Evolutionary conservation across 1,140 invertebrate species (phyloP).

Genomic region (Varroa destructor): DNA sequence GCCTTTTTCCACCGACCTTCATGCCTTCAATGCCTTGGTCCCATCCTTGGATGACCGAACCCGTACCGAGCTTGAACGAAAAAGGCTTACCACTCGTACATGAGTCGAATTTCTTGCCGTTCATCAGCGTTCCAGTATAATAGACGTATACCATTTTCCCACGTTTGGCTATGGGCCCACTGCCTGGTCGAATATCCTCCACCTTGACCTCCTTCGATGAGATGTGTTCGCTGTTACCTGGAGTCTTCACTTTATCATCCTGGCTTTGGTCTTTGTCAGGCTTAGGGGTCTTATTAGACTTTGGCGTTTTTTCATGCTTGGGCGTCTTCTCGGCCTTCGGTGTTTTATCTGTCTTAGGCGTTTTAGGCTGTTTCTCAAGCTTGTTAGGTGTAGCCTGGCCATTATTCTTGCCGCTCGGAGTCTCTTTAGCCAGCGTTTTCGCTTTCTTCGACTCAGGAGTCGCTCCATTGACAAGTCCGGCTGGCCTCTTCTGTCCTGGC

Average conservation of each 20-base stretch:
- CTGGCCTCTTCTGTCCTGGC: too few relatives aligned
- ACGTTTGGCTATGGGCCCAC: slow-evolving; percentile 56
- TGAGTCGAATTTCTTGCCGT: slow-evolving; percentile 50
- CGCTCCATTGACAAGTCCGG: too few relatives aligned
- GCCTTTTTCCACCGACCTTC: slow-evolving; percentile 79
- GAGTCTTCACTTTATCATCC: slow-evolving; percentile 1
- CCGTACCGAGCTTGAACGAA: slow-evolving; percentile 64
- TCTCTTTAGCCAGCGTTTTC: too few relatives aligned
- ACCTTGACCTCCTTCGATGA: slow-evolving; percentile 50
- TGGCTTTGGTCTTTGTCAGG: neutral
- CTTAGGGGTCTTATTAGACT: neutral
- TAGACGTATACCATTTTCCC: slow-evolving; percentile 50
- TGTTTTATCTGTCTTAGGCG: too few relatives aligned
- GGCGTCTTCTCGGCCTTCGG: neutral
- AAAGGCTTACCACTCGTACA: slow-evolving; percentile 44
- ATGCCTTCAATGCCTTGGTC: slow-evolving; percentile 70
- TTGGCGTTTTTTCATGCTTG: neutral
- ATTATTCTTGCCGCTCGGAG: too few relatives aligned
- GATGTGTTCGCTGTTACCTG: neutral
- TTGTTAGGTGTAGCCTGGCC: too few relatives aligned
- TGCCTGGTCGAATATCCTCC: slow-evolving; percentile 61
- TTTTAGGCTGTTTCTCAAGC: too few relatives aligned
- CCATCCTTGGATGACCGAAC: slow-evolving; percentile 81
- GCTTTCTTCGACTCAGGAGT: too few relatives aligned
- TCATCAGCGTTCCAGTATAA: slow-evolving; percentile 5